Conservation (phyloP, 64 coral and sea anemone genomes). For the Porites australiensis region DNA sequence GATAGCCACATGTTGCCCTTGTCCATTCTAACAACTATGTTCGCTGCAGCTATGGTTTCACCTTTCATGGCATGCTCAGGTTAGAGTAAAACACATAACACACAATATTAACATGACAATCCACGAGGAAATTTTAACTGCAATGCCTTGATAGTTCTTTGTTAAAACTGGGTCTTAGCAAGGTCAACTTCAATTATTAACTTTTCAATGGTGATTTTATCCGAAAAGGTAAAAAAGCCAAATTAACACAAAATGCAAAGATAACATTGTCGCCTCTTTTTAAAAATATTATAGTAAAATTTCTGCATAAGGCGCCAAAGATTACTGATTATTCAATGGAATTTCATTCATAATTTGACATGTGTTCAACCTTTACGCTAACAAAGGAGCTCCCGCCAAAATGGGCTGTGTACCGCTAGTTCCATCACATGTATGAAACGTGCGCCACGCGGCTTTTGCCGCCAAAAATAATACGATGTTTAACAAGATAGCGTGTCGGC, state of each 20-base stretch:
- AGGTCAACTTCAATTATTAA: neutral
- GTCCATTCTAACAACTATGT: no score
- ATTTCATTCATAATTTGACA: conserved; percentile 71
- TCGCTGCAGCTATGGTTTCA: neutral
- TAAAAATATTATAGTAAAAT: neutral
- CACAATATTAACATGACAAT: conserved; percentile 30
- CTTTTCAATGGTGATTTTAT: neutral
- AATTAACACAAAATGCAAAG: neutral
- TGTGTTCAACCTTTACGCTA: conserved; percentile 45
- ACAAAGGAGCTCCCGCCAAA: conserved; percentile 58
- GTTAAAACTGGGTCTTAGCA: neutral
- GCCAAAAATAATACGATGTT: conserved; percentile 83
- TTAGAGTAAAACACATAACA: conserved; percentile 22
- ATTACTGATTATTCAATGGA: conserved; percentile 53
- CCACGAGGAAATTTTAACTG: conserved; percentile 25
- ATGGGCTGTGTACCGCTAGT: conserved; percentile 51
- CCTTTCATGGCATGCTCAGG: conserved; percentile 28
- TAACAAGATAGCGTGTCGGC: conserved; percentile 77
- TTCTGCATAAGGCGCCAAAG: neutral
- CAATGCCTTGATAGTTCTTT: neutral
- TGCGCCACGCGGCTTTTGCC: conserved; percentile 57
- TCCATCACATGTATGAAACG: conserved; percentile 55
- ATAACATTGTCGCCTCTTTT: neutral
- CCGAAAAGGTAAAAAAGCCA: neutral
- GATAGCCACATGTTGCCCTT: conserved; percentile 6